These are phyloP conservation scores for Bimastos eiseni DNA, from an alignment of 2,888 invertebrate species.

Conservation along the genomic window DNA sequence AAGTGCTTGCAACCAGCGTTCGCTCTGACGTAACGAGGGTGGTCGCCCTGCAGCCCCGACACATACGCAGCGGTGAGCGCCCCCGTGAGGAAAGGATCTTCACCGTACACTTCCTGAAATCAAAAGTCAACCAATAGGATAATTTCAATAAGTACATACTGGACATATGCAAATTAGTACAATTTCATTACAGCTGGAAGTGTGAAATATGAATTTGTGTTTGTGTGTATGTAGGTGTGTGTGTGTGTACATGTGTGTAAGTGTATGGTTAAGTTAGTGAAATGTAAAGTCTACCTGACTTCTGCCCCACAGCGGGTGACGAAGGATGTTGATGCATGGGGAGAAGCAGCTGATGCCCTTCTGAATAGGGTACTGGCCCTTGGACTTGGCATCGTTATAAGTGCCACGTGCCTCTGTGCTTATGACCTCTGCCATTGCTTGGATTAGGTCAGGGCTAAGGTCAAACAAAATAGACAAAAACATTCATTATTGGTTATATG, in stretches of 20 bases:
- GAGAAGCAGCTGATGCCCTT: slow-evolving; percentile 55
- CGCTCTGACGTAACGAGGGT: slow-evolving; percentile 51
- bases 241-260: neutral
- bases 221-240: neutral
- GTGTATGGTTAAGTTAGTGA: neutral
- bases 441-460: slow-evolving; percentile 26
- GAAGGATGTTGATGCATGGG: slow-evolving; percentile 59
- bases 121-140: neutral
- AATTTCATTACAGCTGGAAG: neutral
- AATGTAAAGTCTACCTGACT: slow-evolving; percentile 51
- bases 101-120: slow-evolving; percentile 59
- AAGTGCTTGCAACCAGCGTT: slow-evolving; percentile 61
- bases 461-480: neutral
- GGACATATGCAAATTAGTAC: neutral
- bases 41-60: slow-evolving; percentile 55
- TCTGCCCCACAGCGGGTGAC: slow-evolving; percentile 61
- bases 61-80: slow-evolving; percentile 53
- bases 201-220: neutral
- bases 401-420: slow-evolving; percentile 45
- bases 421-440: slow-evolving; percentile 43
- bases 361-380: slow-evolving; percentile 40
- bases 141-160: neutral
- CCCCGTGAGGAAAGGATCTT: slow-evolving; percentile 59
- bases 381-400: slow-evolving; percentile 28
- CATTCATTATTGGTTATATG: neutral